phyloP scores from a whole-genome alignment of 1,140 invertebrate genomes.

The Mamestra configurata region DNA sequence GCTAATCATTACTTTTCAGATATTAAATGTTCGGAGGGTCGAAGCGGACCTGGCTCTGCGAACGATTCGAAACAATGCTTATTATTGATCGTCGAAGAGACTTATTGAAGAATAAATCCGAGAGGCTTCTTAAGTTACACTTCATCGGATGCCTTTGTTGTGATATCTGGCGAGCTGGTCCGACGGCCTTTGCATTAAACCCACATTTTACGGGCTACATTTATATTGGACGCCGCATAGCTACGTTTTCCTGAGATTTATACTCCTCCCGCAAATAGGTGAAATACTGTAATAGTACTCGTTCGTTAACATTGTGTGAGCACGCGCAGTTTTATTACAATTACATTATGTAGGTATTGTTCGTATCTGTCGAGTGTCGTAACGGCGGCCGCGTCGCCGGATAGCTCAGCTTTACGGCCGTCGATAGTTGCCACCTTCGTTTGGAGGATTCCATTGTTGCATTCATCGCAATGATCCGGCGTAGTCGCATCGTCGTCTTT shows the following conservation, averaged over 20 bases:
- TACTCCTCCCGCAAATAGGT: constrained; percentile 28
- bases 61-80: constrained; percentile 61
- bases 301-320: constrained; percentile 42
- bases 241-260: constrained; percentile 36
- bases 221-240: constrained; percentile 17
- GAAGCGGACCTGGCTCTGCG: constrained; percentile 38
- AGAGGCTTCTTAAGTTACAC: constrained; percentile 50
- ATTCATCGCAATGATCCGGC: constrained; percentile 83
- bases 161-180: constrained; percentile 22
- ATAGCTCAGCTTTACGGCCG: constrained; percentile 71
- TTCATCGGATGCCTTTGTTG: constrained; percentile 23
- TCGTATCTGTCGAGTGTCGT: constrained; percentile 48
- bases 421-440: constrained; percentile 84
- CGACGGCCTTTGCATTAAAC: constrained; percentile 47
- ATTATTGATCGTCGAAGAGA: constrained; percentile 62
- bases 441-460: constrained; percentile 84
- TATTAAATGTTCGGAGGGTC: constrained; percentile 65
- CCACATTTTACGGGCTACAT: constrained; percentile 47
- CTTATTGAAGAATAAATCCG: constrained; percentile 68
- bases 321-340: constrained; percentile 45
- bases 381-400: constrained; percentile 39
- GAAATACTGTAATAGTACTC: constrained; percentile 45
- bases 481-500: constrained; percentile 80
- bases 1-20: constrained; percentile 70
- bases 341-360: constrained; percentile 50